Percentiles rank a stretch among this genome's conserved stretches.
These are phyloP conservation scores for Drosophila ustulata DNA, from an alignment of 2,888 invertebrate species.

Conservation along the genomic window DNA sequence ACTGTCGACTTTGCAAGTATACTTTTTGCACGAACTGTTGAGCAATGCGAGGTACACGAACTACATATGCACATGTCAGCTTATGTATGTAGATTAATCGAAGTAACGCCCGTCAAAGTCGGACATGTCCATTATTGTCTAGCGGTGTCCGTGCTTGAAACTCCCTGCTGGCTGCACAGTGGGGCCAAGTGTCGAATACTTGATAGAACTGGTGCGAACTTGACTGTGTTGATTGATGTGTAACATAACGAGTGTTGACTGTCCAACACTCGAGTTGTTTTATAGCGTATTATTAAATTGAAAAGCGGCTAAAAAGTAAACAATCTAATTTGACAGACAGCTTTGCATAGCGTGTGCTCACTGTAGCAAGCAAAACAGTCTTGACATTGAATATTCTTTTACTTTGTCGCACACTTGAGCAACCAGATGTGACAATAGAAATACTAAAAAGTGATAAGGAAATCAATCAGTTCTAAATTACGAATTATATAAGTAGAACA, in stretches of 20 bases:
- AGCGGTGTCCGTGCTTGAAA: slow-evolving; percentile 3
- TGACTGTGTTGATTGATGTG: not conserved
- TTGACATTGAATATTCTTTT: not conserved
- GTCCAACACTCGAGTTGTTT: not conserved
- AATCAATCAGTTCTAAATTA: not conserved
- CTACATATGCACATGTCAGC: slow-evolving; percentile 13
- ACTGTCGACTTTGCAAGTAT: not conserved
- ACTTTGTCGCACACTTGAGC: not conserved
- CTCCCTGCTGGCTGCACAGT: slow-evolving; percentile 2
- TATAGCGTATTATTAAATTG: not conserved
- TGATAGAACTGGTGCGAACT: not conserved
- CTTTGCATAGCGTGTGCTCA: not conserved
- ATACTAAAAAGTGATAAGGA: not conserved
- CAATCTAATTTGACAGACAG: not conserved
- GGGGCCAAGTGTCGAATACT: not conserved
- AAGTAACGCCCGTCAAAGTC: slow-evolving; percentile 23
- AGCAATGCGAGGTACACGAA: slow-evolving; percentile 8
- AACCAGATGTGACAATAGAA: not conserved
- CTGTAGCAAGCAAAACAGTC: not conserved
- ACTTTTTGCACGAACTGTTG: slow-evolving; percentile 42
- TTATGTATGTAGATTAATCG: slow-evolving; percentile 44
- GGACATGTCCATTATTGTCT: slow-evolving; percentile 22
- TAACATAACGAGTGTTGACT: not conserved
- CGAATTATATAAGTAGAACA: not conserved
- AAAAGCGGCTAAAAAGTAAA: not conserved